A percentile compares a stretch with the other conserved stretches of the same genome.
These are phyloP conservation scores for Chymomyza costata DNA, from an alignment of 1,140 invertebrate species.

Conservation along the genomic window DNA sequence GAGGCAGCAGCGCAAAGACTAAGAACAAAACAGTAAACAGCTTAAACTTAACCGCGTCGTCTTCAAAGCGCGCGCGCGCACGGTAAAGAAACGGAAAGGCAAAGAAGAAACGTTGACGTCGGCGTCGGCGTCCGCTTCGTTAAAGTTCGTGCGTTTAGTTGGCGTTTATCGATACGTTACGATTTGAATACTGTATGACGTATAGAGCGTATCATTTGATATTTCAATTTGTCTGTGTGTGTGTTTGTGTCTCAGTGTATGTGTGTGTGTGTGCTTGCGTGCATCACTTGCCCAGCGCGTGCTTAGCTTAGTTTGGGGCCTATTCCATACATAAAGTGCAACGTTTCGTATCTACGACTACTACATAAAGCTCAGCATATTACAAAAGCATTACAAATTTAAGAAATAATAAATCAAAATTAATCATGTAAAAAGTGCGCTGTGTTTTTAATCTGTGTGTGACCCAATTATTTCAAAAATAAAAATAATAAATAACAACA, in stretches of 20 bases:
- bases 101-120: no score
- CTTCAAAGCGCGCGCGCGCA: neutral
- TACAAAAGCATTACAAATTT: neutral
- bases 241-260: neutral
- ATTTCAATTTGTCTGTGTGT: neutral
- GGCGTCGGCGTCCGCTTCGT: no score
- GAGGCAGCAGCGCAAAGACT: constrained; percentile 45
- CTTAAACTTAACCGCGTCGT: constrained; percentile 11
- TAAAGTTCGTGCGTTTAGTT: no score
- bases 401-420: neutral
- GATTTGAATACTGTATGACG: neutral
- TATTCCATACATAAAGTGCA: no score
- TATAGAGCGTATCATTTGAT: neutral
- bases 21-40: constrained; percentile 58
- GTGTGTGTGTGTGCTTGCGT: neutral
- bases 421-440: no score
- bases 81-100: no score
- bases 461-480: neutral
- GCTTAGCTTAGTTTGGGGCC: neutral
- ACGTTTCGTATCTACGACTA: neutral
- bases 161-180: neutral
- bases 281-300: neutral
- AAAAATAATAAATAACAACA: constrained; percentile 3
- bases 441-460: neutral
- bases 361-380: neutral